These are phyloP conservation scores for Trachymyrmex cornetzi DNA, from an alignment of 1,140 invertebrate species.

Conservation along the genomic window DNA sequence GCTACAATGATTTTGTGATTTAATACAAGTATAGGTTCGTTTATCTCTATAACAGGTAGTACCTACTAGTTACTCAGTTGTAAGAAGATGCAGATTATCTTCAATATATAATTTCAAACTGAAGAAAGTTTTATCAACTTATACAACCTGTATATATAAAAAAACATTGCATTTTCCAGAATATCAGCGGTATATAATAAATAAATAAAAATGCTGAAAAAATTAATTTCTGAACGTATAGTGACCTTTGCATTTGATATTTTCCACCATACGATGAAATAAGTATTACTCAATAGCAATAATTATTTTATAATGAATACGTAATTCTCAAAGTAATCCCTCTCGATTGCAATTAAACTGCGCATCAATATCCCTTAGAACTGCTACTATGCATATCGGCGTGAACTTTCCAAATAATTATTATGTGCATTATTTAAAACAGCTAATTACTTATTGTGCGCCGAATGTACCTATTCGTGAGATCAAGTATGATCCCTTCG, in stretches of 20 bases:
- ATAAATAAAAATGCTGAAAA: background rate
- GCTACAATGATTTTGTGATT: slow-evolving; percentile 44
- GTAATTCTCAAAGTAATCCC: slow-evolving; percentile 49
- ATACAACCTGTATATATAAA: background rate
- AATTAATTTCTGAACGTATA: background rate
- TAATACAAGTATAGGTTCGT: slow-evolving; percentile 24
- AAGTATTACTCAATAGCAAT: slow-evolving; percentile 19
- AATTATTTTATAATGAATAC: slow-evolving; percentile 50
- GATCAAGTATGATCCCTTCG: background rate
- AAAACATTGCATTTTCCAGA: background rate
- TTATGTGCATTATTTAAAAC: slow-evolving; percentile 70
- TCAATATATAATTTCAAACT: background rate
- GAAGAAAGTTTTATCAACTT: background rate
- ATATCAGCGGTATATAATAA: background rate
- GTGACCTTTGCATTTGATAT: background rate
- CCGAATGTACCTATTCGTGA: slow-evolving; percentile 11
- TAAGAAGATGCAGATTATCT: slow-evolving; percentile 39
- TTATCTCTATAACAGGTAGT: slow-evolving; percentile 17
- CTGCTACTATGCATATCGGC: slow-evolving; percentile 5
- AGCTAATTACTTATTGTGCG: slow-evolving; percentile 57
- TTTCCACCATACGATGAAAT: background rate
- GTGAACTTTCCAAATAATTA: slow-evolving; percentile 75
- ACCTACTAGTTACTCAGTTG: slow-evolving; percentile 19
- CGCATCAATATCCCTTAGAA: slow-evolving; percentile 33
- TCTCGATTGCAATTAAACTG: slow-evolving; percentile 65